Conservation (phyloP, 2,113 vertebrate genomes). For the Rafetus swinhoei region DNA sequence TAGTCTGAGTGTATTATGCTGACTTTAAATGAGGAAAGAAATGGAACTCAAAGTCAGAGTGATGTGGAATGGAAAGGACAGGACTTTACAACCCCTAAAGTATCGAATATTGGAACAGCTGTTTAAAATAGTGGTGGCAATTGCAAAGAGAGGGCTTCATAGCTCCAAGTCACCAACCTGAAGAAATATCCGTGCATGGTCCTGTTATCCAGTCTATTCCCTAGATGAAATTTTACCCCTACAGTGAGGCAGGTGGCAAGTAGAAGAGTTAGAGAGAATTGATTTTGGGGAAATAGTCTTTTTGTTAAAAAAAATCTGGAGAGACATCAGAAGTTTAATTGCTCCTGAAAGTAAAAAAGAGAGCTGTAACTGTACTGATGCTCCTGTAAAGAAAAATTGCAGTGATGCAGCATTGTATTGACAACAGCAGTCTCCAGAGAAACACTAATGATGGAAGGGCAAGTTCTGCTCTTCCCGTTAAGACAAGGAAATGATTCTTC, state of each 20-base stretch:
- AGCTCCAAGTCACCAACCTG: not conserved
- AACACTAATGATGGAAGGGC: not conserved
- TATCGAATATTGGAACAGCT: not conserved
- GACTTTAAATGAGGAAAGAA: not conserved
- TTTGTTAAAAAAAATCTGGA: not conserved
- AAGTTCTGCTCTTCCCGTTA: slow-evolving; percentile 35
- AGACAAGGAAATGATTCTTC: slow-evolving; percentile 49
- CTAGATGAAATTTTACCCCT: not conserved
- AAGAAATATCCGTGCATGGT: not conserved
- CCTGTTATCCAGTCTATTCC: not conserved
- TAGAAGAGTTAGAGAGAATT: not conserved
- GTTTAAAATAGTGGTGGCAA: not conserved
- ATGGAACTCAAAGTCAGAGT: not conserved
- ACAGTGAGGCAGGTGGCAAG: not conserved
- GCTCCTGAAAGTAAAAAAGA: not conserved
- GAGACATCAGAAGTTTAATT: not conserved
- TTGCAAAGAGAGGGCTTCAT: not conserved
- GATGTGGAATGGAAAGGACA: not conserved
- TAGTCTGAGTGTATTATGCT: not conserved
- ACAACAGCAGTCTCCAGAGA: not conserved
- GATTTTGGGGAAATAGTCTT: not conserved
- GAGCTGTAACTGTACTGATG: not conserved
- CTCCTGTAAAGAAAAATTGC: not conserved
- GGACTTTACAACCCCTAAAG: not conserved
- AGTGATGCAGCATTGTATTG: not conserved